Evolutionary conservation across 2,113 vertebrate species (phyloP), one percentile per base, ranked within the genome.

Genomic region (Percopsis transmontana): DNA sequence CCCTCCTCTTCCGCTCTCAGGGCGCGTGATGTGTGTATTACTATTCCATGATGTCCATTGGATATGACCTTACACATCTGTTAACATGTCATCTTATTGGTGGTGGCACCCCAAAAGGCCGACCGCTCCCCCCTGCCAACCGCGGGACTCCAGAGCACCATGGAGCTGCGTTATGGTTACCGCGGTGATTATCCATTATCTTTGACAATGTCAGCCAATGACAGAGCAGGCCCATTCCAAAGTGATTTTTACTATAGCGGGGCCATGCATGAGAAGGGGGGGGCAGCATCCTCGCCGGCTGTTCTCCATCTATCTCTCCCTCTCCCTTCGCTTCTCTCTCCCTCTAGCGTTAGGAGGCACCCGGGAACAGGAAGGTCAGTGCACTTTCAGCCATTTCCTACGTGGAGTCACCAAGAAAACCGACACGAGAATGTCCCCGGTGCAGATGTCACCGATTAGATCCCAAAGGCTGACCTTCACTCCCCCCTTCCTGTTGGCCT

Each of bases 181-280:
- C 68, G 83, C 78, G 86, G 88, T 89, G 90, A 93, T 93, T 92
- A 91, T 90, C 89, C 87, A 91, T 93, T 92, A 91, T 92, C 89
- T 91, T 90, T 89, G 87, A 91, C 91, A 92, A 92, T 91, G 89
- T 92, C 90, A 91, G 83, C 86, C 91, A 92, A 91, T 91, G 89
- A 91, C 89, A 91, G 86, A 77, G 79, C 89, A 82, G 79, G 84
- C 88, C 84, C 80, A 82, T 72, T 89, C 86, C 84, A 85, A 89
- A 91, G 87, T 90, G 89, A 91, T 91, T 92, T 91, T 90, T 88
- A 86, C 86, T 81, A 83, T 70, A 72, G 80, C 77, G 74, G 70
- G 77, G 60, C 82, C 85, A 79, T 55, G 58, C 58, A 81, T 79
- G 75, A 61, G 72, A 76, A 60, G 85, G 78, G 53, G 81, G 74